Evolutionary conservation across 2,888 invertebrate species (phyloP), one percentile per base, ranked within the genome.

Genomic region (Entomobrya multifasciata): DNA sequence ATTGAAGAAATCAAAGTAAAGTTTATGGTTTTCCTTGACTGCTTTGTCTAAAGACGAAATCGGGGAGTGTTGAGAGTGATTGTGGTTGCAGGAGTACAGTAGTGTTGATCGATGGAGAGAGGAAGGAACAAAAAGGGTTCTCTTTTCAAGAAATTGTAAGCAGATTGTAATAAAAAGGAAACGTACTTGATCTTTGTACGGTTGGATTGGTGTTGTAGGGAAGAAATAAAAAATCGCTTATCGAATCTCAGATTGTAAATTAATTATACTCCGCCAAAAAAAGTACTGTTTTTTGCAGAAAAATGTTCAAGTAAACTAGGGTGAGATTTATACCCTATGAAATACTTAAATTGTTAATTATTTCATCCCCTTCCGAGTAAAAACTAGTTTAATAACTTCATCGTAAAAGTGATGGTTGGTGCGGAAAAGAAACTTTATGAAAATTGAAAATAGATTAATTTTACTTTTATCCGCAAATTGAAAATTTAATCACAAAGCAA

Each of bases 401-500:
- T n/a, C n/a, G n/a, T n/a, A n/a, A n/a, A n/a, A n/a, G n/a, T n/a
- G n/a, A n/a, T n/a, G n/a, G n/a, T 22, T 22, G 17, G 1, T 17
- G 17, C 13, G 13, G 57, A 25, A 11, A 17, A 17, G 25, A 47
- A 15, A 47, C 10, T 15, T 47, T 15, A 47, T 10, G n/a, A 57
- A 55, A 55, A 20, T 13, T 57, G n/a, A n/a, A 57, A 57, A 17
- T 22, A 22, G 25, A 57, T 57, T 17, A 57, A 57, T 22, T 57
- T 57, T 57, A 25, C 57, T 25, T 25, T 57, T 57, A 57, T 22
- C 57, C 4, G 57, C 25, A 11, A 57, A 57, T 57, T 57, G 57
- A 57, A 57, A 55, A 57, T 15, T 57, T 57, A 57, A 57, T 57
- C n/a, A n/a, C n/a, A n/a, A n/a, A n/a, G n/a, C n/a, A n/a, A n/a